Conservation (phyloP, 2,888 invertebrate species). For the Leptogaster cylindrica region DNA sequence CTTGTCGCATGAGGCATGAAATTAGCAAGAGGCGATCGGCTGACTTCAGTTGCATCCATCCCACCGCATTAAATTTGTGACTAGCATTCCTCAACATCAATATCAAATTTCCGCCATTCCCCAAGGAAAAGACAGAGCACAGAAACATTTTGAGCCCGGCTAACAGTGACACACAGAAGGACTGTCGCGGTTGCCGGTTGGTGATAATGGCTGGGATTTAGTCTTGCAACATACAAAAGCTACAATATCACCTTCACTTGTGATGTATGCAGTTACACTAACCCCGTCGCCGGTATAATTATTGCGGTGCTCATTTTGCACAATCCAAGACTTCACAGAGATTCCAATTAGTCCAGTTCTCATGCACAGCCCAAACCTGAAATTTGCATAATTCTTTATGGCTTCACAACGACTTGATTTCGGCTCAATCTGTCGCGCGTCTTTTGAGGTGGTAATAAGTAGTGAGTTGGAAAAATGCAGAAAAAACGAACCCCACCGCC, state of each 20-base stretch:
- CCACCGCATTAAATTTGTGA: too few relatives aligned
- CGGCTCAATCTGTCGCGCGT: background rate
- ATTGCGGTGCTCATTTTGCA: background rate
- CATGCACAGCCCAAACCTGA: constrained; percentile 1
- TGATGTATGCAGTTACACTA: background rate
- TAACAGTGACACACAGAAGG: background rate
- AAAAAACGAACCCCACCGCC: background rate
- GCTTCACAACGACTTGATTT: background rate
- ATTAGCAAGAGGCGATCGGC: too few relatives aligned
- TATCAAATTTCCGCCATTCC: background rate
- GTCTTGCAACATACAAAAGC: background rate
- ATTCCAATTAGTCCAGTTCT: background rate
- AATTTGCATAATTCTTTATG: background rate
- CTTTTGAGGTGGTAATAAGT: background rate
- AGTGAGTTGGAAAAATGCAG: background rate
- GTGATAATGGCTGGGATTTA: background rate
- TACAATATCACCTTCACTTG: constrained; percentile 2
- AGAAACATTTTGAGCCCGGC: too few relatives aligned
- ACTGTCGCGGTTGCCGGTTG: background rate
- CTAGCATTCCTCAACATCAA: background rate
- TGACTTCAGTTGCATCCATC: too few relatives aligned
- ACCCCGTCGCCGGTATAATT: background rate
- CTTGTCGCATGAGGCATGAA: too few relatives aligned
- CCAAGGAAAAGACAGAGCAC: too few relatives aligned
- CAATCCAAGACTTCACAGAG: background rate